These are phyloP conservation scores for Emmelina monodactyla DNA, from an alignment of 2,888 invertebrate species.

Conservation along the genomic window DNA sequence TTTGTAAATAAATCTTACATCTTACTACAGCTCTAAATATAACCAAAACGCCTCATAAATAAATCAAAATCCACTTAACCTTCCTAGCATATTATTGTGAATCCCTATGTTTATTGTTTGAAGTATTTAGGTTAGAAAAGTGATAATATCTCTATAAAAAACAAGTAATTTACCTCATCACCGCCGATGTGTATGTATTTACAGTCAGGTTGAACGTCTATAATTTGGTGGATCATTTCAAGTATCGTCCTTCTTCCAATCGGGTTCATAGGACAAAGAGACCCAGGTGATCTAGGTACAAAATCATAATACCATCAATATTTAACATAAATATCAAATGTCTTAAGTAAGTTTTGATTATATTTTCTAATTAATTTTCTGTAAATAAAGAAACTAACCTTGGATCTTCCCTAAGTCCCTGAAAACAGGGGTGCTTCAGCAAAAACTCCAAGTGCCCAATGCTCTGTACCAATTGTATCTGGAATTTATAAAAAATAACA, in stretches of 20 bases:
- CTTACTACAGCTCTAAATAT: no score
- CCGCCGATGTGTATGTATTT: constrained; percentile 81
- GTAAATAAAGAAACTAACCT: constrained; percentile 71
- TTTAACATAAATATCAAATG: no score
- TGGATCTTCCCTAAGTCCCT: constrained; percentile 70
- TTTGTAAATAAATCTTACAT: no score
- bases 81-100: neutral
- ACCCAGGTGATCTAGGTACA: no score
- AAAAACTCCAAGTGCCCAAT: constrained; percentile 89
- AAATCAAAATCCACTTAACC: neutral
- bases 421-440: constrained; percentile 74
- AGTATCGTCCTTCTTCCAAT: no score
- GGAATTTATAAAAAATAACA: constrained; percentile 13
- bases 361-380: no score
- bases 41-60: neutral
- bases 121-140: no score
- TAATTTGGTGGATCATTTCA: constrained; percentile 75
- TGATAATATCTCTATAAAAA: no score
- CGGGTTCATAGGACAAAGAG: constrained; percentile 77
- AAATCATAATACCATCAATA: no score
- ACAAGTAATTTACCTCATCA: constrained; percentile 76
- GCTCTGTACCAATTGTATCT: constrained; percentile 82
- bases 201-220: constrained; percentile 70
- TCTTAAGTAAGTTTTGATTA: no score
- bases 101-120: no score